These are phyloP conservation scores for Dipodomys merriami DNA, from an alignment of 2,113 vertebrate species.

Conservation along the genomic window DNA sequence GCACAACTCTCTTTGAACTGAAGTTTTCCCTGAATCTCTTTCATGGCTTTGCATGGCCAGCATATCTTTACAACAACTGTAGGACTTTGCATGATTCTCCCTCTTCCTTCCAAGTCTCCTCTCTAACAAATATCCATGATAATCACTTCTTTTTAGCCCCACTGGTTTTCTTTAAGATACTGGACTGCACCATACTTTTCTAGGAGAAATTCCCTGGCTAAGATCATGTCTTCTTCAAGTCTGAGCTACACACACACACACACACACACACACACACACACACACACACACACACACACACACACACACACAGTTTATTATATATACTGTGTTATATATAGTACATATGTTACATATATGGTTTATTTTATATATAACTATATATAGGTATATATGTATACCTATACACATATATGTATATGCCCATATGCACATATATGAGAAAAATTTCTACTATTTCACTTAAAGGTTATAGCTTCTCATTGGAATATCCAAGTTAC, in stretches of 20 bases:
- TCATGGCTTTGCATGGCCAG: neutral
- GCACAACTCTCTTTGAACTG: neutral
- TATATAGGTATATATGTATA: too few relatives aligned
- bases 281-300: too few relatives aligned
- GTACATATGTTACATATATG: too few relatives aligned
- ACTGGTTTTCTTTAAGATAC: neutral
- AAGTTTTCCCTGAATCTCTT: neutral
- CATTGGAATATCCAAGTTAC: neutral
- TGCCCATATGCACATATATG: neutral
- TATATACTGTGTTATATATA: too few relatives aligned
- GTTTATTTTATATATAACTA: too few relatives aligned
- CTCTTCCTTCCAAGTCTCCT: neutral
- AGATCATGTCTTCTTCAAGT: neutral
- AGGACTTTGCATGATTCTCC: neutral
- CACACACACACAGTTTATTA: too few relatives aligned
- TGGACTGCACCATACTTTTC: neutral
- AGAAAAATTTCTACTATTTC: neutral
- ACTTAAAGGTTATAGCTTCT: neutral
- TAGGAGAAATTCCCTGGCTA: neutral
- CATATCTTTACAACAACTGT: too few relatives aligned
- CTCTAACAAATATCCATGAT: neutral
- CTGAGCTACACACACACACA: too few relatives aligned
- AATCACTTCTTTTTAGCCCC: neutral
- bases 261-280: too few relatives aligned
- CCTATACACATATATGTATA: too few relatives aligned